These are phyloP conservation scores for Pachyuromys duprasi DNA, from an alignment of 2,797 vertebrate species.

Conservation along the genomic window DNA sequence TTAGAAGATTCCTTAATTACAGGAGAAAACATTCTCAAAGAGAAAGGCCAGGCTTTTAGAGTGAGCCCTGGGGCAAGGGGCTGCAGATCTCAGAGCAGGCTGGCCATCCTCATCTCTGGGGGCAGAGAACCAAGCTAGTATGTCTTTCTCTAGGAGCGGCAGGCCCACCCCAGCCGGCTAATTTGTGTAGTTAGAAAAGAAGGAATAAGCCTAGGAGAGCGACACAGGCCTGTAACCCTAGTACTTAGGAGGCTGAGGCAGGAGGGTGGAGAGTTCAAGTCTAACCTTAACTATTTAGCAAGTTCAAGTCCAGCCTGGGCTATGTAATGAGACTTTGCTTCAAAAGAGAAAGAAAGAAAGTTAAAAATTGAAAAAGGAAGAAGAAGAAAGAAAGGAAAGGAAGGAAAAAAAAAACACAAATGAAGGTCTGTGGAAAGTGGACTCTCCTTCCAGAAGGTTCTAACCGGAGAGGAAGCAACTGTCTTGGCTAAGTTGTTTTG, in stretches of 20 bases:
- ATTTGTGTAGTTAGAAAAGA: conserved; percentile 57
- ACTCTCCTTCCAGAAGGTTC: conserved; percentile 23
- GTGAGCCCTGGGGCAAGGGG: neutral
- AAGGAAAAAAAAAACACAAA: neutral
- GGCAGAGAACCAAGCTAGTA: neutral
- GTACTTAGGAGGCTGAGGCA: neutral
- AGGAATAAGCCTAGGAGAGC: neutral
- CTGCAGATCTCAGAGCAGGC: conserved; percentile 48
- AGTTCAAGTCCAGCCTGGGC: neutral
- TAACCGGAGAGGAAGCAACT: conserved; percentile 14
- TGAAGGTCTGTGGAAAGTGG: conserved; percentile 47
- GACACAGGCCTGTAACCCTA: neutral
- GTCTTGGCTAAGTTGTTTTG: conserved; percentile 42
- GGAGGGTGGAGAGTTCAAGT: neutral
- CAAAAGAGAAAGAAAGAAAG: neutral
- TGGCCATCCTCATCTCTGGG: neutral
- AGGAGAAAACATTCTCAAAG: conserved; percentile 72
- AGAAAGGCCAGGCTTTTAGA: conserved; percentile 58
- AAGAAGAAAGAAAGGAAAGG: neutral
- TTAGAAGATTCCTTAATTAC: conserved; percentile 77
- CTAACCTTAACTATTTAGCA: neutral
- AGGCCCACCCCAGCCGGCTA: conserved; percentile 24
- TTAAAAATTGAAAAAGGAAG: neutral
- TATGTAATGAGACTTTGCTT: neutral
- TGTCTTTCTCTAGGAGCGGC: neutral